Base-by-base conservation (phyloP, 1,140 invertebrate genomes). In the Pectinophora gossypiella region DNA sequence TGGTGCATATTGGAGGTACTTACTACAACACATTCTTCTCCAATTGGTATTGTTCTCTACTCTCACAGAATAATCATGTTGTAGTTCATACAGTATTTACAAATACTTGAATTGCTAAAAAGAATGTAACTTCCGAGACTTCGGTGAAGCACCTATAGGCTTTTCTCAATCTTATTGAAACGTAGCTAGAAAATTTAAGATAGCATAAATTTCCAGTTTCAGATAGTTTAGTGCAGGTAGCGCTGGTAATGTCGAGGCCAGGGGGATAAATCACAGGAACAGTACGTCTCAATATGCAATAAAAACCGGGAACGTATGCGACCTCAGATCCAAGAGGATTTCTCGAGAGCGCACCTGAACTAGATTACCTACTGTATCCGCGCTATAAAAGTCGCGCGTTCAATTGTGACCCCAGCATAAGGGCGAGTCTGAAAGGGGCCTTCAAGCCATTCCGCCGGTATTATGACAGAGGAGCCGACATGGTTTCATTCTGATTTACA, bases 201-300 rank as follows among this genome's bases (percentile, higher is more conserved):
- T n/a, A n/a, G n/a, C n/a, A n/a, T n/a, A n/a, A 23, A 23, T 23
- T 23, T 23, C 22, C 22, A 23, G 22, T n/a, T n/a, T 23, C 22
- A 10, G 4, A 23, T 4, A 5, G 22, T 23, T 23, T 23, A 5
- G 4, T 5, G 22, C 4, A 23, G 22, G 22, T 10, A 23, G 22
- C 4, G 22, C n/a, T 23, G 22, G 22, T 5, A 10, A 5, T 23
- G 10, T 23, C 4, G 22, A 4, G 22, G 22, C 22, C 48, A 51
- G 40, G 27, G 55, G 56, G 72, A 80, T 80, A 80, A 76, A 80
- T 81, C 75, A 75, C 57, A 75, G 49, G 70, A 73, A 76, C 71
- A 80, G 60, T 85, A 80, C 68, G 76, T 79, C 78, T 85, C 82
- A 85, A 85, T 83, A 83, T 80, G 75, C 71, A 82, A 85, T 84